phyloP scores from a whole-genome alignment of 2,888 invertebrate genomes.

The Ramazzottius varieornatus region DNA sequence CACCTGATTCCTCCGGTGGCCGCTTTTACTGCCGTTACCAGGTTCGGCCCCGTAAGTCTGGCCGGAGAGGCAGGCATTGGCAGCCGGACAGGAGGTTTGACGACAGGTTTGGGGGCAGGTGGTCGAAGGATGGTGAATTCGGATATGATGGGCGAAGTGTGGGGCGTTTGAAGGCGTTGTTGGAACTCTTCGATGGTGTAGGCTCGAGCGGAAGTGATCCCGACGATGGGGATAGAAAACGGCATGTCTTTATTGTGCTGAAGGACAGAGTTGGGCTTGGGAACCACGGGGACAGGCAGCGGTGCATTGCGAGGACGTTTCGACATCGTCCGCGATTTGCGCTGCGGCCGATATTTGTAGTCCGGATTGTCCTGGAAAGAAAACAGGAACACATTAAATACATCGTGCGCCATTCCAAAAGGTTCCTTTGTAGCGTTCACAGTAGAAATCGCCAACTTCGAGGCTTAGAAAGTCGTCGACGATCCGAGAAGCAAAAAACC shows the following conservation, averaged over 20 bases:
- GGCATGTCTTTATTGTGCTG: not conserved
- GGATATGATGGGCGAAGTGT: not conserved
- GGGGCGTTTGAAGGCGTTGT: not conserved
- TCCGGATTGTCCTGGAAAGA: not conserved
- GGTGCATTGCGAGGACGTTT: not conserved
- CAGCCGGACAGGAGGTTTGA: too few relatives aligned
- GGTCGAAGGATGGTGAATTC: not conserved
- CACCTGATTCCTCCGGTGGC: too few relatives aligned
- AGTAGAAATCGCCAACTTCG: too few relatives aligned
- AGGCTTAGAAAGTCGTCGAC: too few relatives aligned
- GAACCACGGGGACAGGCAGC: not conserved
- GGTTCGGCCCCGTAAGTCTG: too few relatives aligned
- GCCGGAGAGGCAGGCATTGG: too few relatives aligned
- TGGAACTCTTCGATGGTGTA: not conserved
- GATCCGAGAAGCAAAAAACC: too few relatives aligned
- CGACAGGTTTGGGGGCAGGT: too few relatives aligned
- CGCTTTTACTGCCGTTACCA: too few relatives aligned
- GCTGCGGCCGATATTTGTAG: not conserved
- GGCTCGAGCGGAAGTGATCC: not conserved
- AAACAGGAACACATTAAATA: too few relatives aligned
- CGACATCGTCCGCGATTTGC: not conserved
- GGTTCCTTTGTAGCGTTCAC: too few relatives aligned
- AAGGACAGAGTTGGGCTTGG: not conserved
- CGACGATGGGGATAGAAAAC: not conserved
- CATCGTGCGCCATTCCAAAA: too few relatives aligned